phyloP scores from a whole-genome alignment of 2,888 invertebrate species.

The Drosophila putrida region DNA sequence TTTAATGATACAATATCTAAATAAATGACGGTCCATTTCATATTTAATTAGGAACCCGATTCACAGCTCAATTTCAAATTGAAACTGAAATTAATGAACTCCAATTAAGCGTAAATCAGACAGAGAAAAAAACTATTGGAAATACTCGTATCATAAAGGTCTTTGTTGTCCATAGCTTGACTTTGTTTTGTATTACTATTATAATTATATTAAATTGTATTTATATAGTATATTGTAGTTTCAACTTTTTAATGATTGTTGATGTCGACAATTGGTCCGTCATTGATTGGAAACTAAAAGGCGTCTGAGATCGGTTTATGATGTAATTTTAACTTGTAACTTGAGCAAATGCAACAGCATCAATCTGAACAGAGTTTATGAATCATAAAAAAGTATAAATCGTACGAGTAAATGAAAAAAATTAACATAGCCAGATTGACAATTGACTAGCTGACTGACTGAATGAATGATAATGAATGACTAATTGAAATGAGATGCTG shows the following conservation, averaged over 20 bases:
- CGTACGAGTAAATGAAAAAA: conserved; percentile 21
- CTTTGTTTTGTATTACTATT: conserved; percentile 21
- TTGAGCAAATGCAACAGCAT: conserved; percentile 14
- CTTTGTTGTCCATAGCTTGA: conserved; percentile 27
- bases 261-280: conserved; percentile 19
- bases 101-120: conserved; percentile 63
- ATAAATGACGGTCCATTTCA: conserved; percentile 46
- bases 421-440: conserved; percentile 56
- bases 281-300: conserved; percentile 18
- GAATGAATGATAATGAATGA: conserved; percentile 35
- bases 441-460: conserved; percentile 32
- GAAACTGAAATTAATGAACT: conserved; percentile 70
- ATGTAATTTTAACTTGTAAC: conserved; percentile 44
- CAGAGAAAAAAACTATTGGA: conserved; percentile 26
- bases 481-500: conserved; percentile 53
- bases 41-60: conserved; percentile 57
- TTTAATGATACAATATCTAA: conserved; percentile 45
- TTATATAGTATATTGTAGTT: conserved; percentile 28
- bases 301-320: conserved; percentile 19
- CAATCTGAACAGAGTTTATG: conserved; percentile 23
- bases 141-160: conserved; percentile 1
- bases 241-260: conserved; percentile 32
- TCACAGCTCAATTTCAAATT: conserved; percentile 64
- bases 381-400: conserved; percentile 39
- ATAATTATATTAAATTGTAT: conserved; percentile 39